Percentiles rank a stretch among this genome's conserved stretches.
Conservation (phyloP, 2,113 vertebrate species). For the Nycticryphes semicollaris region DNA sequence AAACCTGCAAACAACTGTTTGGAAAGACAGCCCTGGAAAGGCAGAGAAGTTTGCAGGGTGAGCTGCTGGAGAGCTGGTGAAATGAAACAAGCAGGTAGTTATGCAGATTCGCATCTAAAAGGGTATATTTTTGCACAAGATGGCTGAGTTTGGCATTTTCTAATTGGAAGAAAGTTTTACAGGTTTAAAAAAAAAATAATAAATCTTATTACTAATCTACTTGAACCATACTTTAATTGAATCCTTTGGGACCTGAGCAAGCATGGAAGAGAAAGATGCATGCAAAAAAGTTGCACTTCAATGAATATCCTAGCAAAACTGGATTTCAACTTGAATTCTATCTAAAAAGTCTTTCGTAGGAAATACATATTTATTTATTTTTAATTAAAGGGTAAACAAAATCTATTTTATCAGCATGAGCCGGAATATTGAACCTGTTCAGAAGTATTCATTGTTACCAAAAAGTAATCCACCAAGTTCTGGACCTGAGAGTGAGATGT, state of each 20-base stretch:
- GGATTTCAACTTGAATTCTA: background rate
- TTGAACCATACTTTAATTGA: background rate
- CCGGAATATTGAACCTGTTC: background rate
- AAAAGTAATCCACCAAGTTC: background rate
- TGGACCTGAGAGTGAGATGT: background rate
- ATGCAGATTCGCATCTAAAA: background rate
- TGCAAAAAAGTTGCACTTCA: background rate
- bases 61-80: background rate
- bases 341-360: background rate
- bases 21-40: background rate
- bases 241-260: background rate
- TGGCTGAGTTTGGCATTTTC: background rate
- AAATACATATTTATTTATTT: background rate
- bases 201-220: background rate
- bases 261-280: background rate
- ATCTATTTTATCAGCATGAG: background rate
- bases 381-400: background rate
- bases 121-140: background rate
- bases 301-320: background rate
- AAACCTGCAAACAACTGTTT: background rate
- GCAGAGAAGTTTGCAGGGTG: background rate
- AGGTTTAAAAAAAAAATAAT: background rate
- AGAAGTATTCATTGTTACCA: background rate
- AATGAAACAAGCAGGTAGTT: background rate
- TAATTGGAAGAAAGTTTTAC: background rate